Conservation (phyloP, 2,797 vertebrate genomes). For the Eulemur rubriventer region DNA sequence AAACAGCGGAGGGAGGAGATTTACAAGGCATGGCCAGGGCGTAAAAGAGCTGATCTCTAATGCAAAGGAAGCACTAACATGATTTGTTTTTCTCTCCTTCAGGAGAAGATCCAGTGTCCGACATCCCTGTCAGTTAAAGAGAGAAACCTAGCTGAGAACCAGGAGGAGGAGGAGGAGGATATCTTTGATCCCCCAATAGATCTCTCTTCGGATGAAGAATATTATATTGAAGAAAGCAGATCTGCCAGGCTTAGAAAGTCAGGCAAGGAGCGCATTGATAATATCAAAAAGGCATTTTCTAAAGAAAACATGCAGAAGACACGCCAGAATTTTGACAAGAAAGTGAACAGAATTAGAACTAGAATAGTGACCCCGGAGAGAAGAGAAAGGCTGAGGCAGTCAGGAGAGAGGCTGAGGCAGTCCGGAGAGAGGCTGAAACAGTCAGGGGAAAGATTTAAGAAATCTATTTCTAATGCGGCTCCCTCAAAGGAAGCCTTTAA, state of each 20-base stretch:
- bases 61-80: neutral
- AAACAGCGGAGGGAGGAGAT: neutral
- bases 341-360: conserved; percentile 93
- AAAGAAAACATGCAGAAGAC: conserved; percentile 96
- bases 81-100: conserved; percentile 68
- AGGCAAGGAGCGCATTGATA: conserved; percentile 92
- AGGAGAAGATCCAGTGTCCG: conserved; percentile 92
- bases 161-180: conserved; percentile 82
- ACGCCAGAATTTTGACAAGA: conserved; percentile 93
- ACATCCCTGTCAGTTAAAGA: conserved; percentile 87
- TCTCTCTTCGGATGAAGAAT: conserved; percentile 96
- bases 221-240: conserved; percentile 92
- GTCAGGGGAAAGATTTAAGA: conserved; percentile 92
- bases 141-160: conserved; percentile 81
- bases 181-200: conserved; percentile 91
- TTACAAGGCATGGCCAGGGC: neutral
- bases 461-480: conserved; percentile 94
- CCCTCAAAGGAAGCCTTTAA: conserved; percentile 93
- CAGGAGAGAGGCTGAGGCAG: conserved; percentile 91
- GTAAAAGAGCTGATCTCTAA: neutral
- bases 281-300: conserved; percentile 96
- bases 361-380: conserved; percentile 95
- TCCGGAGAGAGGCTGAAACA: conserved; percentile 91
- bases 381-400: conserved; percentile 94
- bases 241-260: conserved; percentile 92